phyloP scores from a whole-genome alignment of 2,113 vertebrate species.

The Cottus gobio region DNA sequence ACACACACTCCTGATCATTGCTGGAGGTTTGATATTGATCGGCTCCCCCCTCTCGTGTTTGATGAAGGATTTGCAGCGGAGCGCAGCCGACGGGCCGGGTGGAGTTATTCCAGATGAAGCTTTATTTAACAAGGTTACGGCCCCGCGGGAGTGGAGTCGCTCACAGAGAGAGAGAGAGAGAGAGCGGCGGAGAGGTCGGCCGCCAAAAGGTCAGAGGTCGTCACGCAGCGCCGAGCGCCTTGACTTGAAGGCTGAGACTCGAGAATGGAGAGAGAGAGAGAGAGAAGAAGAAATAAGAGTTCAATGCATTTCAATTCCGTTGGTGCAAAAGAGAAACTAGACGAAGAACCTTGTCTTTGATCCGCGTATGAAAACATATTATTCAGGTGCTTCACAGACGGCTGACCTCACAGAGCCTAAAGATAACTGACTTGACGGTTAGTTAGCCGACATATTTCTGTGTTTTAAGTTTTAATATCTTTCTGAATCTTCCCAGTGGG shows the following conservation, averaged over 20 bases:
- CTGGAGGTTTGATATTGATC: conserved; percentile 59
- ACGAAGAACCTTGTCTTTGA: background rate
- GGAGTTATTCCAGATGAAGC: conserved; percentile 67
- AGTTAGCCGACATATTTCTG: too few species aligned
- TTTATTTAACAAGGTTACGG: conserved; percentile 67
- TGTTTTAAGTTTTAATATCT: too few species aligned
- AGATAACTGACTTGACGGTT: too few species aligned
- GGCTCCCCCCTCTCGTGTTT: conserved; percentile 43
- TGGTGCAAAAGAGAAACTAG: too few species aligned
- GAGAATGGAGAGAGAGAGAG: background rate
- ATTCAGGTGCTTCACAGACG: too few species aligned
- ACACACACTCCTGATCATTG: background rate
- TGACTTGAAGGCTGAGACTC: conserved; percentile 7
- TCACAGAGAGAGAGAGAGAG: background rate
- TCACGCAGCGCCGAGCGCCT: conserved; percentile 13
- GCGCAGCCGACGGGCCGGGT: conserved; percentile 52
- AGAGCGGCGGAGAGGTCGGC: background rate
- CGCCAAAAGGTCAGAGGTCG: conserved; percentile 49
- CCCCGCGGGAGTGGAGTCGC: conserved; percentile 35
- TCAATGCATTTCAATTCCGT: too few species aligned
- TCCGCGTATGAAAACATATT: background rate
- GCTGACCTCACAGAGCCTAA: too few species aligned
- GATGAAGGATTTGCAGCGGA: conserved; percentile 59
- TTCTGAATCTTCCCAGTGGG: too few species aligned
- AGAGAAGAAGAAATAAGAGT: background rate